Percentiles rank a stretch among this genome's conserved stretches.
phyloP scores from a whole-genome alignment of 2,888 invertebrate genomes.

The Platycheirus albimanus region DNA sequence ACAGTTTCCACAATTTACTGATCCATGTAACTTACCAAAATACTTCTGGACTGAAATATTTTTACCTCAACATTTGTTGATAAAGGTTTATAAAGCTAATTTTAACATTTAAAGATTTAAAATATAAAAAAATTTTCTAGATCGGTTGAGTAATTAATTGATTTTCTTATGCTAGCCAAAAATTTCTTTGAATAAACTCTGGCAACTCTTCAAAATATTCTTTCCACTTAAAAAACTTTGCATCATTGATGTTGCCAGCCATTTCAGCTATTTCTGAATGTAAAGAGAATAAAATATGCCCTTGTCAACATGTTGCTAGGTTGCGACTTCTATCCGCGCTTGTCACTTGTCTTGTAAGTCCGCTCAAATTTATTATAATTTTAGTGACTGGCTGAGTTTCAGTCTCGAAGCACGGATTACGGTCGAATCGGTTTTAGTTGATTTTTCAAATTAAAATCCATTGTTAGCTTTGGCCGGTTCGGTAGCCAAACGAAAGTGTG shows the following conservation, averaged over 20 bases:
- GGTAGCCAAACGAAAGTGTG: conserved; percentile 39
- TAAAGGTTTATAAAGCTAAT: too few relatives aligned
- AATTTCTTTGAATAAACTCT: neutral
- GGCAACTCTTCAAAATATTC: neutral
- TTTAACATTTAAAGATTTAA: too few relatives aligned
- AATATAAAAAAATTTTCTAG: too few relatives aligned
- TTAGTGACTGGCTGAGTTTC: conserved; percentile 25
- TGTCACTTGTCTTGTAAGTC: neutral
- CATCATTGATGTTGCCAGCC: neutral
- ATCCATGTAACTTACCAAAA: too few relatives aligned
- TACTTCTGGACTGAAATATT: too few relatives aligned
- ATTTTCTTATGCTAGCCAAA: too few relatives aligned
- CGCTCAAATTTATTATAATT: neutral
- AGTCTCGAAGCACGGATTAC: conserved; percentile 7
- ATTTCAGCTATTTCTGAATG: conserved; percentile 21
- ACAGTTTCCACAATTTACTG: too few relatives aligned
- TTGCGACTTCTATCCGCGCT: neutral
- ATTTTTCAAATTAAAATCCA: neutral
- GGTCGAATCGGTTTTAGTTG: neutral
- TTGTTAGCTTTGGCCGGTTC: neutral
- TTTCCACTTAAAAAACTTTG: neutral
- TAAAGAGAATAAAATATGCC: neutral
- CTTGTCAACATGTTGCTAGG: conserved; percentile 15
- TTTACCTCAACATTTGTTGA: too few relatives aligned
- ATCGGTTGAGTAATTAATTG: too few relatives aligned